These are phyloP conservation scores for Halcyon badia DNA, from an alignment of 2,797 vertebrate genomes.

Conservation along the genomic window DNA sequence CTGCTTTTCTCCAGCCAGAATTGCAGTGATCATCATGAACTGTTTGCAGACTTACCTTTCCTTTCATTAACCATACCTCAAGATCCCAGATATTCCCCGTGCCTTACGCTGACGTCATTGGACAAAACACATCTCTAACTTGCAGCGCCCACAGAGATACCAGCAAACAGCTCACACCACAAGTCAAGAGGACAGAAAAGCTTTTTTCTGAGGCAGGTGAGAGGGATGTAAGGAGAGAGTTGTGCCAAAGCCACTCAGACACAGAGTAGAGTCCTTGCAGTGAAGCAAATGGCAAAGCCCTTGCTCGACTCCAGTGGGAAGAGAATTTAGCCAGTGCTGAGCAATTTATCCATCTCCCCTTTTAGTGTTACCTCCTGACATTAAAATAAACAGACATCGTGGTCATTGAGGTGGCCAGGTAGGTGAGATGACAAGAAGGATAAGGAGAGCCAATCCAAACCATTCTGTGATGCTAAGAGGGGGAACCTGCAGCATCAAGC, in stretches of 20 bases:
- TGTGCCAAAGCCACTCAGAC: neutral
- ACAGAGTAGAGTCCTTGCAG: fast-evolving
- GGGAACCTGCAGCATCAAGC: neutral
- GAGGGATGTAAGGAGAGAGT: neutral
- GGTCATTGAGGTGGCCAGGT: neutral
- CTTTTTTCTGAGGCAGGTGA: neutral
- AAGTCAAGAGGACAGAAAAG: neutral
- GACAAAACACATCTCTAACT: neutral
- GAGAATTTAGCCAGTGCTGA: neutral
- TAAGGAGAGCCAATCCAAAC: neutral
- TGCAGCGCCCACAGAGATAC: neutral
- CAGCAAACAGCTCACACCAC: neutral
- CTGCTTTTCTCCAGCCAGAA: neutral
- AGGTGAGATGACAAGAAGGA: neutral
- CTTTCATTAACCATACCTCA: neutral
- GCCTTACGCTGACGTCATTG: neutral
- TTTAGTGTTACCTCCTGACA: neutral
- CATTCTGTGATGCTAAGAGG: neutral
- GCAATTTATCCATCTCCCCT: neutral
- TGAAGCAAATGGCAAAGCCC: neutral
- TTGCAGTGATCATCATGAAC: neutral
- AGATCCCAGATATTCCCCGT: neutral
- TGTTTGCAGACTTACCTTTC: constrained; percentile 1
- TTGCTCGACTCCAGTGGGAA: neutral
- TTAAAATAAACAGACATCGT: neutral